Base-by-base conservation (phyloP, 2,888 invertebrate species). In the Eudemis profundana region DNA sequence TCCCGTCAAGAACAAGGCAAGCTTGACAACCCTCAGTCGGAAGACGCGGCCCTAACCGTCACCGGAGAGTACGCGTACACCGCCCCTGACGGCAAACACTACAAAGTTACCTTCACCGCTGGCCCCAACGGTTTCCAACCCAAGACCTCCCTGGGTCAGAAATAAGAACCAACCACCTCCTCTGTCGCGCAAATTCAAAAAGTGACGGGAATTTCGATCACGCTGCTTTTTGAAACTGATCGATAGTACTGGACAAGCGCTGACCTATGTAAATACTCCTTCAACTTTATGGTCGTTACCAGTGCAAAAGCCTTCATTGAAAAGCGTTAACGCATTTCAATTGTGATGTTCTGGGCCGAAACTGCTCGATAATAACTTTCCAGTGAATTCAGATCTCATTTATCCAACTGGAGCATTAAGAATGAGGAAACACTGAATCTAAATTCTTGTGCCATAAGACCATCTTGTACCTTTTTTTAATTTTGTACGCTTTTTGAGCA, bases 31-130 rank as follows among this genome's bases (percentile, higher is more conserved):
- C 95, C 95, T 61, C 89, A 93, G 17, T 86, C 91, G 0, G 95
- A 95, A 67, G 93, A 95, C 70, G 95, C 95, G 70, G 92, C 94
- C 3, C 84, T 95, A 3, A 93, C 93, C 0, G 94, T 95, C 3
- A 93, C 92, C 8, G 95, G 95, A 44, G 92, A 93, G 54, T 94
- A 94, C 78, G 89, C 93, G 0, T 95, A 93, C 89, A 86, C 93
- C n/a, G 95, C 94, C 3, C 93, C 93, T 17, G 95, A 95, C 72
- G 95, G 95, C 70, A 93, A 94, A 70, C 93, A 93, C 63, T 95
- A 95, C 83, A 93, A 93, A 1, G 93, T 94, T 69, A 93, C 91
- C 69, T 94, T 94, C 85, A 89, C 93, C 42, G 94, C 94, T 15
- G 94, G 94, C 67, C 94, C 94, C 76, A 93, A 94, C 74, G 94